These are phyloP conservation scores for Dynastes tityus DNA, from an alignment of 2,888 invertebrate species.

Conservation along the genomic window DNA sequence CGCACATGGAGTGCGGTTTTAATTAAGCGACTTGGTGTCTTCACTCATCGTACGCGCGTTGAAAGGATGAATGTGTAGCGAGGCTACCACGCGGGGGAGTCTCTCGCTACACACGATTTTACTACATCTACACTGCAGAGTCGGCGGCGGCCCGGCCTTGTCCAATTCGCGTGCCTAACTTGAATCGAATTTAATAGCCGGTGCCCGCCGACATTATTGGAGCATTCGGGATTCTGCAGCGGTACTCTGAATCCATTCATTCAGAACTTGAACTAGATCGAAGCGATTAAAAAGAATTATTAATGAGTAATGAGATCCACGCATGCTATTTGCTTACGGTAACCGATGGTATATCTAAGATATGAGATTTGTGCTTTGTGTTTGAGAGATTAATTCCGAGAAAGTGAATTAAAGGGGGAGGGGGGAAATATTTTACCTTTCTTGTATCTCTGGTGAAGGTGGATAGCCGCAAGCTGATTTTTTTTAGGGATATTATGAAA, in stretches of 20 bases:
- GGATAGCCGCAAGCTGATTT: too few relatives aligned
- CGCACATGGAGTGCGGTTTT: slow-evolving; percentile 23
- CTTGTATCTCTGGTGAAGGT: too few relatives aligned
- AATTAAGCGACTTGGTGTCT: slow-evolving; percentile 35
- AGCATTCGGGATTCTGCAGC: background rate
- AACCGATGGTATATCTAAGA: too few relatives aligned
- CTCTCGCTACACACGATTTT: slow-evolving; percentile 30
- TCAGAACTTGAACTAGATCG: too few relatives aligned
- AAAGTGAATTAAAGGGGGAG: too few relatives aligned
- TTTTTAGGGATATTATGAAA: too few relatives aligned
- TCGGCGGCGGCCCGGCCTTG: background rate
- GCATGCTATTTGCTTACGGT: too few relatives aligned
- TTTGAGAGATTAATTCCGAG: too few relatives aligned
- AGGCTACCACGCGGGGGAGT: slow-evolving; percentile 23
- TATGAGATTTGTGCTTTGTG: too few relatives aligned
- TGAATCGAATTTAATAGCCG: slow-evolving; percentile 27
- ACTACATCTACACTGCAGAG: background rate
- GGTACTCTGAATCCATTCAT: slow-evolving; percentile 15
- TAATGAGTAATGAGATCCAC: too few relatives aligned
- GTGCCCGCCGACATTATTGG: slow-evolving; percentile 1
- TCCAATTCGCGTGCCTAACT: slow-evolving; percentile 4
- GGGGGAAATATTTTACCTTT: too few relatives aligned
- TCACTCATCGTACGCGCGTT: slow-evolving; percentile 11
- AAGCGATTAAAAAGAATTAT: too few relatives aligned
- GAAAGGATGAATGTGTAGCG: slow-evolving; percentile 34